Evolutionary conservation across 2,888 invertebrate species (phyloP).

Genomic region (Kuschelorhynchus macadamiae): DNA sequence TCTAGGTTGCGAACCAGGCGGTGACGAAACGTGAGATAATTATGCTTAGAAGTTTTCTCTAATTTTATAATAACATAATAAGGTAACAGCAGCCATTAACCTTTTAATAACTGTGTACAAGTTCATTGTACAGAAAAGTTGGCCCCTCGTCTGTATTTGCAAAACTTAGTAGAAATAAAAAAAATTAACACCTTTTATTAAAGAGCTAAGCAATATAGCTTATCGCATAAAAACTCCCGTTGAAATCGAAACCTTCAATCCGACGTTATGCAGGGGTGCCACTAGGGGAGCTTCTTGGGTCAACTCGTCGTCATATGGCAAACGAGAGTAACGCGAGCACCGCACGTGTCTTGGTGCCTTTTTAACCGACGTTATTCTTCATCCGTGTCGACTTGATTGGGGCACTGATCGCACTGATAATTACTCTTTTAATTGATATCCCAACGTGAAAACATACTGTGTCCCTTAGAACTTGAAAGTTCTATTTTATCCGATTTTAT

Average conservation of each 20-base stretch:
- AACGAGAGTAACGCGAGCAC: slow-evolving; percentile 54
- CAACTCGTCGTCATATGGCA: slow-evolving; percentile 57
- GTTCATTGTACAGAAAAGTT: too few relatives aligned
- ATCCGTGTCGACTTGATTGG: slow-evolving; percentile 52
- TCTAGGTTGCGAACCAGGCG: too few relatives aligned
- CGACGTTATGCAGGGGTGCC: slow-evolving; percentile 35
- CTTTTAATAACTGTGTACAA: too few relatives aligned
- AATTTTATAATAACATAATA: too few relatives aligned
- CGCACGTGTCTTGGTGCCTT: slow-evolving; percentile 56
- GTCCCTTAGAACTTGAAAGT: neutral
- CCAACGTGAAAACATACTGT: neutral
- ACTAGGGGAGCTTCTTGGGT: slow-evolving; percentile 38
- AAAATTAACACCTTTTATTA: neutral
- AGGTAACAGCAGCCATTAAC: too few relatives aligned
- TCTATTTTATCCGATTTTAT: neutral
- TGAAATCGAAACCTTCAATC: slow-evolving; percentile 38
- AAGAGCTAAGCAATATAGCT: neutral
- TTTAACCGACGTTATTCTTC: slow-evolving; percentile 55
- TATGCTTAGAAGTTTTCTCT: too few relatives aligned
- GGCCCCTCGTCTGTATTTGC: too few relatives aligned
- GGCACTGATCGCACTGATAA: slow-evolving; percentile 35
- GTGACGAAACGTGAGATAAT: too few relatives aligned
- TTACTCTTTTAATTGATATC: slow-evolving; percentile 36
- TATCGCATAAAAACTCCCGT: slow-evolving; percentile 14
- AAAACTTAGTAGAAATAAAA: too few relatives aligned